These are phyloP conservation scores for Philopotamus ludificatus DNA, from an alignment of 1,140 invertebrate genomes.

Conservation along the genomic window DNA sequence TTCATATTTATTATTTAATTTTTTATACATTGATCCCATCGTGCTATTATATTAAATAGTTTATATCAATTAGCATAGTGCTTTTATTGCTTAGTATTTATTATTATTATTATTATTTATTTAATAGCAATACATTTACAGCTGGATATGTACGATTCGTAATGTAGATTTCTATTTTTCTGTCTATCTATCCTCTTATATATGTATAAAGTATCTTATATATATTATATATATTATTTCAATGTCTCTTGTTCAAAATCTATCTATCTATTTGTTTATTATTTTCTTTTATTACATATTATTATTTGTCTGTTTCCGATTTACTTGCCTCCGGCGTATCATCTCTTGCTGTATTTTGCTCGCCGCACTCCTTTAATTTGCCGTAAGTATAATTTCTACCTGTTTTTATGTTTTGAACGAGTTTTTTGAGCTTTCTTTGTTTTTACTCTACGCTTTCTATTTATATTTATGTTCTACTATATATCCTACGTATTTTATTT, in stretches of 20 bases:
- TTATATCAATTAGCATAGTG: too few relatives aligned
- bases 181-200: too few relatives aligned
- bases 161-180: too few relatives aligned
- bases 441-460: neutral
- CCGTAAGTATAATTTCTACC: constrained; percentile 39
- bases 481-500: neutral
- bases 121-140: too few relatives aligned
- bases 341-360: constrained; percentile 40
- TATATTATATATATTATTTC: neutral
- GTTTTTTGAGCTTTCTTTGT: constrained; percentile 31
- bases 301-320: constrained; percentile 42
- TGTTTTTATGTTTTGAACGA: constrained; percentile 19
- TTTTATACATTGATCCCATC: neutral
- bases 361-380: constrained; percentile 38
- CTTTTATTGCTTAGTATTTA: too few relatives aligned
- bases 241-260: too few relatives aligned
- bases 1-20: constrained; percentile 7
- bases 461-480: neutral
- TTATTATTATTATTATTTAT: too few relatives aligned
- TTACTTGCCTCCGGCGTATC: constrained; percentile 37
- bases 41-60: neutral
- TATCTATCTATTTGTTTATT: constrained; percentile 1
- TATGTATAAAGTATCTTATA: too few relatives aligned
- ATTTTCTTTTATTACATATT: constrained; percentile 33
- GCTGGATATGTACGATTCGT: too few relatives aligned